These are phyloP conservation scores for Hermetia illucens DNA, from an alignment of 1,140 invertebrate species.

Conservation along the genomic window DNA sequence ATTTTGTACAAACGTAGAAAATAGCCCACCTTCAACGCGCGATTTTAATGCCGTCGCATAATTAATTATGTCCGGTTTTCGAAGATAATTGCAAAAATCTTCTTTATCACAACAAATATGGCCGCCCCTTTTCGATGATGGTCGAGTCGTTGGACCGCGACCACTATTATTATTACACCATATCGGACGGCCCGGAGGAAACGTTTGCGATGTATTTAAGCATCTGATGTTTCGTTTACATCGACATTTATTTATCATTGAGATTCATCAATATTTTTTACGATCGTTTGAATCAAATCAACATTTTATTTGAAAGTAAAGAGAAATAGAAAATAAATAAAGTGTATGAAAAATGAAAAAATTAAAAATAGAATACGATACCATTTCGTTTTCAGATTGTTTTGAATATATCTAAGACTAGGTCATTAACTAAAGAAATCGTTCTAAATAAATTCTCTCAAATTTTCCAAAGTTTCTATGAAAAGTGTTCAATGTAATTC, in stretches of 20 bases:
- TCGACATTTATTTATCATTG: too few species aligned
- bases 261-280: conserved; percentile 2
- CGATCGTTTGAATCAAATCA: conserved; percentile 4
- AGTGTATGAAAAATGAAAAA: not conserved
- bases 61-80: too few species aligned
- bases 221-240: too few species aligned
- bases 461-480: too few species aligned
- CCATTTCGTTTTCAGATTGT: conserved; percentile 2
- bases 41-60: too few species aligned
- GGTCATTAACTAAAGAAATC: not conserved
- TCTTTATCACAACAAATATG: conserved; percentile 40
- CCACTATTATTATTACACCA: conserved; percentile 39
- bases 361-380: conserved; percentile 1
- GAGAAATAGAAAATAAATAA: not conserved
- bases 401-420: not conserved
- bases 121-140: conserved; percentile 16
- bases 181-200: conserved; percentile 54
- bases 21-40: too few species aligned
- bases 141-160: conserved; percentile 23
- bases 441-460: too few species aligned
- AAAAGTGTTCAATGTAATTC: too few species aligned
- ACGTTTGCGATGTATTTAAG: conserved; percentile 46
- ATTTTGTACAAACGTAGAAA: too few species aligned
- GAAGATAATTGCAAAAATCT: conserved; percentile 59
- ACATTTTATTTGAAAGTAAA: conserved; percentile 1